These are phyloP conservation scores for Dinoponera quadriceps DNA, from an alignment of 1,140 invertebrate species.

Conservation along the genomic window DNA sequence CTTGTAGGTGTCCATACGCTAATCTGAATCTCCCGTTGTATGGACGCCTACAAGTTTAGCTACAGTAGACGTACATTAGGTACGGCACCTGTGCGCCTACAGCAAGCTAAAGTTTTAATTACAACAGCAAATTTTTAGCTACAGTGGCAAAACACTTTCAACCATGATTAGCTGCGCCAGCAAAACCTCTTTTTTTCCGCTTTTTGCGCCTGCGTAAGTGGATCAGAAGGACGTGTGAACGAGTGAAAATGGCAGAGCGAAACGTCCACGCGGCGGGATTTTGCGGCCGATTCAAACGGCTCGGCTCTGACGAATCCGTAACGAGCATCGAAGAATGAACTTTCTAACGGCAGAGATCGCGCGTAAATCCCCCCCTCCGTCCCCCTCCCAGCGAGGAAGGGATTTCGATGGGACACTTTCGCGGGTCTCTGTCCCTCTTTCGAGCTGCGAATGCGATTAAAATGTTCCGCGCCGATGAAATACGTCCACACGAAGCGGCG, in stretches of 20 bases:
- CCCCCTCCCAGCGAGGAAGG: background rate
- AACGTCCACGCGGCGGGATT: background rate
- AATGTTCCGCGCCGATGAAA: conserved; percentile 60
- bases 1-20: no score
- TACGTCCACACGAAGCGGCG: conserved; percentile 39
- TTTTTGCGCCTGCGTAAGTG: no score
- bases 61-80: no score
- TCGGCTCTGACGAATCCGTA: background rate
- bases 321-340: conserved; percentile 25
- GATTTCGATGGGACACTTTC: conserved; percentile 38
- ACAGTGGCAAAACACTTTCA: no score
- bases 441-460: conserved; percentile 66
- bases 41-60: no score
- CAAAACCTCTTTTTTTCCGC: no score
- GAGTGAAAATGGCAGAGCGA: background rate
- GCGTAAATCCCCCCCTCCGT: background rate
- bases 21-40: no score
- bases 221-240: no score
- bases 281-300: conserved; percentile 1
- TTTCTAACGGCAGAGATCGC: conserved; percentile 21
- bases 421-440: conserved; percentile 6
- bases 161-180: no score
- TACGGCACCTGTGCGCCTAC: no score
- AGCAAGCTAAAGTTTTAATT: no score
- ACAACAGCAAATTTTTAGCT: no score